phyloP scores from a whole-genome alignment of 2,113 vertebrate genomes.

The Pseudois nayaur region DNA sequence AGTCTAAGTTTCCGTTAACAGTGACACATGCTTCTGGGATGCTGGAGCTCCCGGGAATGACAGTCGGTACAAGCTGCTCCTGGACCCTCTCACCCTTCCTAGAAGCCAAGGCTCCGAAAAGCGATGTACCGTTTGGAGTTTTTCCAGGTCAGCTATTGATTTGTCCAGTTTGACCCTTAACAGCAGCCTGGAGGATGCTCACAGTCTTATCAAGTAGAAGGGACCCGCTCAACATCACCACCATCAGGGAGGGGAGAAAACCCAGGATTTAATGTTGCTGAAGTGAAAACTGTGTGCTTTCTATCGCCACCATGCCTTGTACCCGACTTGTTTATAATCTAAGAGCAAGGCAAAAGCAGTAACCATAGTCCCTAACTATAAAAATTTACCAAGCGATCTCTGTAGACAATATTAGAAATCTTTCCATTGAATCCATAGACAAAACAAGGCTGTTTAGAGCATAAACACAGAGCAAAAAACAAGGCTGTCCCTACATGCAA shows the following conservation, averaged over 20 bases:
- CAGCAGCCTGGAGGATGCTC: neutral
- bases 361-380: neutral
- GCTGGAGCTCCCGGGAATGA: fast-evolving
- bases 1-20: neutral
- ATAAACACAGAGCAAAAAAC: neutral
- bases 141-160: neutral
- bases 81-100: neutral
- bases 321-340: neutral
- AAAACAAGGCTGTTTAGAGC: no score
- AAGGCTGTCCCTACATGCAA: neutral
- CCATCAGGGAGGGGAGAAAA: neutral
- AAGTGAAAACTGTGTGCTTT: neutral
- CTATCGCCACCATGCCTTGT: fast-evolving
- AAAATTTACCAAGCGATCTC: neutral
- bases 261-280: neutral
- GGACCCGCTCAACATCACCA: neutral
- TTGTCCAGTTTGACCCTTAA: neutral
- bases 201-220: neutral
- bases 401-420: no score
- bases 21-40: neutral
- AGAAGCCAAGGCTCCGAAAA: neutral
- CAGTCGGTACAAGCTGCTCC: neutral
- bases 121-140: no score
- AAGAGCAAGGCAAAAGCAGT: neutral
- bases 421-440: neutral